phyloP scores from a whole-genome alignment of 2,113 vertebrate species.

The Megaceryle maxima region DNA sequence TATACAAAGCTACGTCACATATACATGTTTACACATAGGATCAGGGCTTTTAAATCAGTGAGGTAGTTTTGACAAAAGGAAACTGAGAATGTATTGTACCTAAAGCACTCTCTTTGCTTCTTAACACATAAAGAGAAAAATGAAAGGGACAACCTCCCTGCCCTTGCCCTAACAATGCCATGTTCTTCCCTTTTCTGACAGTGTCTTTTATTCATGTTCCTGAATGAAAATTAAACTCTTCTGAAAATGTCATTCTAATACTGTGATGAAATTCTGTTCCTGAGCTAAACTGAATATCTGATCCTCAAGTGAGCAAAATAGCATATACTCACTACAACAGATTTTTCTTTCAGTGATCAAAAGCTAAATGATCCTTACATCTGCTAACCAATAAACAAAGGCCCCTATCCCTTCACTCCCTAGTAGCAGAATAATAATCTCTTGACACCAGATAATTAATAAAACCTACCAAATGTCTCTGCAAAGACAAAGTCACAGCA shows the following conservation, averaged over 20 bases:
- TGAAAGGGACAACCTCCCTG: neutral
- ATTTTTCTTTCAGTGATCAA: neutral
- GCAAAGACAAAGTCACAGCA: neutral
- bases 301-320: neutral
- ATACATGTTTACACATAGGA: neutral
- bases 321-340: neutral
- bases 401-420: neutral
- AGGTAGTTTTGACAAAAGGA: neutral
- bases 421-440: conserved; percentile 2
- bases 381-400: neutral
- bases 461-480: neutral
- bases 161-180: neutral
- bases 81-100: neutral
- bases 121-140: neutral
- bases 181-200: neutral
- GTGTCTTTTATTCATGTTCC: neutral
- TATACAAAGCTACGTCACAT: neutral
- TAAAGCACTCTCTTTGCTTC: neutral
- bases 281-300: neutral
- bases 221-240: neutral
- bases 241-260: neutral
- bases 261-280: neutral
- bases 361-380: neutral
- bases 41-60: neutral
- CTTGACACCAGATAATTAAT: conserved; percentile 4